Conservation (phyloP, 2,888 invertebrate species). For the Erebia ligea region DNA sequence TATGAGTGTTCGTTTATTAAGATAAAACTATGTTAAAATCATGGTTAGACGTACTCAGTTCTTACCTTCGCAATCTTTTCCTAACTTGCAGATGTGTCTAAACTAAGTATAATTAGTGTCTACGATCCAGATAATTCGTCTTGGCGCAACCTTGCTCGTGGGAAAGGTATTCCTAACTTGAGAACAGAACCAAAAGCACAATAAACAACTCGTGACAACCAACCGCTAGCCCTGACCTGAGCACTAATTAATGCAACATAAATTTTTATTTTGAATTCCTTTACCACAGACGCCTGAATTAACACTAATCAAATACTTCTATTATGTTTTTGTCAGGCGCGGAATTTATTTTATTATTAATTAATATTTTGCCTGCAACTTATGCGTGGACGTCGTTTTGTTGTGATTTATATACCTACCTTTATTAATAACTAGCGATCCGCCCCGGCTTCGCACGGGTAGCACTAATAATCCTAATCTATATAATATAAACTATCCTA, state of each 20-base stretch:
- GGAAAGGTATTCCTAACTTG: constrained; percentile 41
- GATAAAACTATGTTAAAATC: background rate
- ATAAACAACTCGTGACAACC: constrained; percentile 45
- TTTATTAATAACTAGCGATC: too few species aligned
- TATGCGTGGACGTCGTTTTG: background rate
- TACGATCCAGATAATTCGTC: constrained; percentile 25
- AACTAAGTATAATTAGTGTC: background rate
- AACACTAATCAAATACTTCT: constrained; percentile 23
- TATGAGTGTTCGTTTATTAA: too few species aligned
- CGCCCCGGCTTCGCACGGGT: too few species aligned
- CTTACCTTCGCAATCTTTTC: background rate
- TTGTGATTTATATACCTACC: too few species aligned
- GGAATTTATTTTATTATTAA: too few species aligned
- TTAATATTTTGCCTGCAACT: background rate
- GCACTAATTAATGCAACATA: constrained; percentile 42
- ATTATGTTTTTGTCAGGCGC: constrained; percentile 23
- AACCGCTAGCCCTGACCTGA: constrained; percentile 47
- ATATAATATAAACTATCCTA: too few species aligned
- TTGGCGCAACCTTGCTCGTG: constrained; percentile 40
- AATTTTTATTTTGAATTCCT: constrained; percentile 25
- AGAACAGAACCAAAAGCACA: constrained; percentile 37
- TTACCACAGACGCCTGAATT: constrained; percentile 31
- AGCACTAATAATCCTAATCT: too few species aligned
- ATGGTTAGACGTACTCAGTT: background rate
- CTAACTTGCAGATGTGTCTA: constrained; percentile 4